Evolutionary conservation across 2,888 invertebrate species (phyloP), one percentile per base, ranked within the genome.

Genomic region (Sipha maydis): DNA sequence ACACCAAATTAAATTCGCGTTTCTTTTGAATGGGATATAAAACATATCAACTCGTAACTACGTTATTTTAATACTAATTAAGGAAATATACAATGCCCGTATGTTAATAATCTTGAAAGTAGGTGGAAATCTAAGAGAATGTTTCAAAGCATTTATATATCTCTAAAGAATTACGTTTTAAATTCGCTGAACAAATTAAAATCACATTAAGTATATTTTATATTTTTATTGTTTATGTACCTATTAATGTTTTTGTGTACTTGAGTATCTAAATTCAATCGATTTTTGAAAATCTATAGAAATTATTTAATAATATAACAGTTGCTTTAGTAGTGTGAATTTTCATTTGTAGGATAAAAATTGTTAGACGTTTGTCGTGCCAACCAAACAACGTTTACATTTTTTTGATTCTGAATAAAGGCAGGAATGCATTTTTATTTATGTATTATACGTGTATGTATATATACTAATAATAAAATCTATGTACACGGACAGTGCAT

Each of bases 71-170:
- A 71, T 69, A 48, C n/a, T 48, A 82, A 69, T 82, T 31, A 28
- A 82, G 31, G 48, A 69, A 48, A 48, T 82, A 61, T 61, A 69
- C 41, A 48, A 69, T 69, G 73, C 19, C 19, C 73, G 73, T 73
- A 21, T 61, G 61, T 19, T 61, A 61, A 61, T 61, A 61, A 61
- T 21, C 25, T 61, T 61, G 61, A 61, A 61, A 61, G 21, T 61
- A 19, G 61, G 61, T 61, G 3, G 25, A 61, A 61, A 61, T 61
- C 5, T 25, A 48, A 25, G 61, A 19, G 25, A 61, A 61, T 5
- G 61, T 7, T 61, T 61, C 19, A 21, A 25, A 25, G 61, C 19
- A 21, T 5, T 61, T 61, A 61, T 61, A 21, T 5, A 25, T 56
- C 1, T 56, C 1, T 61, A 11, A 2, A 48, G 48, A 14, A 48